A percentile compares a stretch with the other conserved stretches of the same genome.
Evolutionary conservation across 2,113 vertebrate species (phyloP).

Genomic region (Tor tambroides): DNA sequence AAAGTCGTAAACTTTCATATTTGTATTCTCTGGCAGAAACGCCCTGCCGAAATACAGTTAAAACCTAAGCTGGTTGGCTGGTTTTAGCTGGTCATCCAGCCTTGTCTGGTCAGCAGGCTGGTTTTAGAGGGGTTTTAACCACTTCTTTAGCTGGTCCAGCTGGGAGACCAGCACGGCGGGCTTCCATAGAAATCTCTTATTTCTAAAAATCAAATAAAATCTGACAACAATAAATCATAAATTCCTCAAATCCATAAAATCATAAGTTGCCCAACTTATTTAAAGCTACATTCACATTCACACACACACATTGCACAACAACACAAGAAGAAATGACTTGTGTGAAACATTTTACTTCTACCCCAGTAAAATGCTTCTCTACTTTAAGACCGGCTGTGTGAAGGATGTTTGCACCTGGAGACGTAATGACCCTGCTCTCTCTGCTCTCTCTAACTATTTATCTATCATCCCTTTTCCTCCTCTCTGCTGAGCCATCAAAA

Average conservation of each 20-base stretch:
- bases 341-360: not conserved
- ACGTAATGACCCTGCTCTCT: constrained; percentile 18
- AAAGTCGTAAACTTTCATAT: no score
- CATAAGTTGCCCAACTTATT: not conserved
- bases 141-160: no score
- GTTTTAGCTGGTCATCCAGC: no score
- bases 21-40: no score
- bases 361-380: not conserved
- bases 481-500: constrained; percentile 74
- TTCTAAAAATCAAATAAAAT: not conserved
- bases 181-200: not conserved
- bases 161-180: no score
- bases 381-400: not conserved
- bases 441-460: constrained; percentile 24
- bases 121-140: no score
- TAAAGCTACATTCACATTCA: not conserved
- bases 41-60: no score
- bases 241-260: no score
- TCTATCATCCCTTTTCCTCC: constrained; percentile 22
- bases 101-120: no score
- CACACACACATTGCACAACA: not conserved
- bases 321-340: not conserved
- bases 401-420: constrained; percentile 40
- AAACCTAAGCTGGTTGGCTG: no score
- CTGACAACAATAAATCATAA: not conserved